These are phyloP conservation scores for Lysandra bellargus DNA, from an alignment of 2,888 invertebrate species.

Conservation along the genomic window DNA sequence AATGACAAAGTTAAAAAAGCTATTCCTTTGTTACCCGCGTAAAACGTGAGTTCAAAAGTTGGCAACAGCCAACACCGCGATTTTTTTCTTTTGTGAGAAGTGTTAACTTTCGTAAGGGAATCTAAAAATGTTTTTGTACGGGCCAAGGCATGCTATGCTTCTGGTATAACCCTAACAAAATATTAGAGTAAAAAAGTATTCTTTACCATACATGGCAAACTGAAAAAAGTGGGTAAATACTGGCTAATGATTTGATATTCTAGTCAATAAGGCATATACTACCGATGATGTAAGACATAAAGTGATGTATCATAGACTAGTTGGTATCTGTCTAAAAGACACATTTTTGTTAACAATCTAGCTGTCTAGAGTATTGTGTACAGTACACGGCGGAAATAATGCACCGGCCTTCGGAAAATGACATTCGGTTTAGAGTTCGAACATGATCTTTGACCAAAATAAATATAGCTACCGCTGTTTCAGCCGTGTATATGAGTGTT, in stretches of 20 bases:
- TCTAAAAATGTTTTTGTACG: no score
- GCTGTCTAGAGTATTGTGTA: constrained; percentile 32
- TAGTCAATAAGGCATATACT: constrained; percentile 35
- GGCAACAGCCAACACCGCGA: no score
- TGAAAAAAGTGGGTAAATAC: neutral
- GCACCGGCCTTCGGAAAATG: neutral
- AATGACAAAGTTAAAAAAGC: no score
- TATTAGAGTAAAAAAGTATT: no score
- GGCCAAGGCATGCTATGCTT: no score
- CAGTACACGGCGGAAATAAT: neutral
- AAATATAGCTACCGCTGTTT: no score
- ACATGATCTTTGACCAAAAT: neutral
- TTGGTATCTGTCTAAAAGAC: constrained; percentile 35
- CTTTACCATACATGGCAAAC: neutral
- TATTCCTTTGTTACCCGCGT: no score
- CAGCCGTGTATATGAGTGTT: no score
- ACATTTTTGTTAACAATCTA: constrained; percentile 65
- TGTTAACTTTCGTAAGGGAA: no score
- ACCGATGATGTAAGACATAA: constrained; percentile 64
- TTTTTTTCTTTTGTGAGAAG: no score
- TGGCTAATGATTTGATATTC: constrained; percentile 1
- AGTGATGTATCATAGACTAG: constrained; percentile 64
- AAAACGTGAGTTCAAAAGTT: no score
- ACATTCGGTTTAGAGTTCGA: neutral
- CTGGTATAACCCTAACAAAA: no score